These are phyloP conservation scores for Ceratosolen solmsi DNA, from an alignment of 1,140 invertebrate genomes.

Conservation along the genomic window DNA sequence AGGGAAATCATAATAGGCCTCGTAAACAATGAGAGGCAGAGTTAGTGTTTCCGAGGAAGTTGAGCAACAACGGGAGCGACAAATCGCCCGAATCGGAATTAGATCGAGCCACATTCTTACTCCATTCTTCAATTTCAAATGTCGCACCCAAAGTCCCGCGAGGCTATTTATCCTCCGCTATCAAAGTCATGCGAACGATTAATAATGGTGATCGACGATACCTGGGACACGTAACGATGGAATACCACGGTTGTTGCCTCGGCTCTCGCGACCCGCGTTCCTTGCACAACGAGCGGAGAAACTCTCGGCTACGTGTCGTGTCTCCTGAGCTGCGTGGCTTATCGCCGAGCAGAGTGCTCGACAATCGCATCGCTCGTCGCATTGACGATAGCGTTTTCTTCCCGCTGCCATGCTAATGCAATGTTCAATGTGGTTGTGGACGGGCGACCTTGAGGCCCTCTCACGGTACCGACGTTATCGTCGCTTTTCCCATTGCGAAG, in stretches of 20 bases:
- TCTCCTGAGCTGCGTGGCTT: conserved; percentile 51
- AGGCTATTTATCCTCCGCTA: background rate
- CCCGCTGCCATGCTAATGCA: too few species aligned
- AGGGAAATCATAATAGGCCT: conserved; percentile 21
- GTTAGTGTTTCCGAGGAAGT: conserved; percentile 5
- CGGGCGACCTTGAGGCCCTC: too few species aligned
- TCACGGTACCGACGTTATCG: too few species aligned
- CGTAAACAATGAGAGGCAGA: conserved; percentile 1
- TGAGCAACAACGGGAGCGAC: background rate
- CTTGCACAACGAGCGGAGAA: conserved; percentile 67
- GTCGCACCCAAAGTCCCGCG: too few species aligned
- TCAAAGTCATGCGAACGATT: too few species aligned
- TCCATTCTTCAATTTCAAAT: too few species aligned
- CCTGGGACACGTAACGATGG: background rate
- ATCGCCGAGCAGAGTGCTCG: background rate
- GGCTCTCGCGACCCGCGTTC: conserved; percentile 43
- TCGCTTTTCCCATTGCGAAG: too few species aligned
- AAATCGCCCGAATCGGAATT: background rate
- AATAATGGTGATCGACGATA: too few species aligned
- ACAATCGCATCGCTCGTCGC: too few species aligned
- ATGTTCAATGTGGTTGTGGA: too few species aligned
- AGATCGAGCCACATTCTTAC: too few species aligned
- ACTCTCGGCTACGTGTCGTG: conserved; percentile 64
- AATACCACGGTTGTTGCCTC: background rate
- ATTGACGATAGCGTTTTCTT: too few species aligned